Evolutionary conservation across 2,113 vertebrate genomes (phyloP), one percentile per base, ranked within the genome.

Genomic region (Pelodiscus sinensis): DNA sequence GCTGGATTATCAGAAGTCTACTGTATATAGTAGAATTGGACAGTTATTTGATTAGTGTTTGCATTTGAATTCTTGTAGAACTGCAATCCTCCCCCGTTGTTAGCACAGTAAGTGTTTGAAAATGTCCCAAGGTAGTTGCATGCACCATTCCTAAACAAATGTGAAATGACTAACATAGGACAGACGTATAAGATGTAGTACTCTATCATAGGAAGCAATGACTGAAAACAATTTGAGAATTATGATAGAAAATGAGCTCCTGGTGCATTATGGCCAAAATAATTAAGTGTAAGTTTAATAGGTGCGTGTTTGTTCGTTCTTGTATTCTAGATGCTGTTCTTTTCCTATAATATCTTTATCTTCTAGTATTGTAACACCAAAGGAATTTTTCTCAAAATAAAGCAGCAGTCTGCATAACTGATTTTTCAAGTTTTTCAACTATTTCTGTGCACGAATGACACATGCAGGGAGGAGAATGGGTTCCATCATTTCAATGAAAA

Each of bases 351-450:
- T 31, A 68, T 68, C 60, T 31, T 65, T 65, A 31, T 52, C 2
- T 1, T n/a, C 0, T 1, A 1, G 0, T 55, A 4, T 14, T 90
- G 50, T 29, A 18, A n/a, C 2, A 65, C 21, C 73, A 21, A 57
- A 90, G 54, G 57, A 68, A 68, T n/a, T 68, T 68, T 68, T 31
- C 31, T n/a, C 16, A 58, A 83, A 55, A 50, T 12, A 13, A 50
- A 58, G 52, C 50, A 79, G 27, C 3, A 71, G 7, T 14, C 14
- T 85, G 10, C 14, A 0, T 21, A 91, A 35, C 31, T 86, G 2
- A 54, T 54, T 54, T 54, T 54, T 13, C 52, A 54, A 5, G 13
- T 54, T 13, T 54, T 54, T 54, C 52, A 31, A 31, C 62, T 65
- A 62, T 62, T 29, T 62, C 27, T 31, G 14, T 65, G 14, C 8